Base-by-base conservation (phyloP, 2,888 invertebrate species). In the Entomobrya multifasciata region DNA sequence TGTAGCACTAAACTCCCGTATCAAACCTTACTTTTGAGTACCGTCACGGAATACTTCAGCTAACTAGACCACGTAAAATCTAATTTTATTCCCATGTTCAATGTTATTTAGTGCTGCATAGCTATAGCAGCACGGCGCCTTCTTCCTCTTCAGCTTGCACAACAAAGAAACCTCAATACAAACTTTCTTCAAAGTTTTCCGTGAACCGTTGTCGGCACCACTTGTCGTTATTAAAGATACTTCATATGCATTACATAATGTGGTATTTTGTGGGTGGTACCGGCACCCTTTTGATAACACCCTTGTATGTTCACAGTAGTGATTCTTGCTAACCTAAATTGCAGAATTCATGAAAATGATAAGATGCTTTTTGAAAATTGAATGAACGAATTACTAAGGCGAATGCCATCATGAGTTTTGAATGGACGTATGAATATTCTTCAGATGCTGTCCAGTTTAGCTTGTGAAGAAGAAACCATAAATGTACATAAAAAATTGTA, bases 131-230 rank as follows among this genome's bases (percentile, higher is more conserved):
- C 30, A 52, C 52, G 52, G 52, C 74, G 52, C 74, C 52, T 52
- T 52, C 36, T 52, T 74, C 52, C 27, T 60, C 5, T 52, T 17
- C 52, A 8, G 36, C 8, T 36, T 49, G n/a, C n/a, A 25, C 74
- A 74, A 74, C 74, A 74, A 74, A 70, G 70, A 17, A 67, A 72
- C 49, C 36, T 36, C 8, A 13, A 20, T n/a, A 13, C n/a, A 25
- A 30, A 20, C 74, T 74, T 55, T 36, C 55, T 74, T 74, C 74
- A 74, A 17, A 52, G 49, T 30, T 74, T 55, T 55, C n/a, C 13
- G 27, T 52, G 27, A 36, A 20, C 74, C 36, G 30, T 52, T 20
- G 1, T 74, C 55, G 0, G 20, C 22, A n/a, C 5, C 44, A 30
- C 30, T 55, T 74, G 17, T 74, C 55, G 52, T 74, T 30, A 65